Evolutionary conservation across 2,888 invertebrate species (phyloP).

Genomic region (Sarcophaga carnaria): DNA sequence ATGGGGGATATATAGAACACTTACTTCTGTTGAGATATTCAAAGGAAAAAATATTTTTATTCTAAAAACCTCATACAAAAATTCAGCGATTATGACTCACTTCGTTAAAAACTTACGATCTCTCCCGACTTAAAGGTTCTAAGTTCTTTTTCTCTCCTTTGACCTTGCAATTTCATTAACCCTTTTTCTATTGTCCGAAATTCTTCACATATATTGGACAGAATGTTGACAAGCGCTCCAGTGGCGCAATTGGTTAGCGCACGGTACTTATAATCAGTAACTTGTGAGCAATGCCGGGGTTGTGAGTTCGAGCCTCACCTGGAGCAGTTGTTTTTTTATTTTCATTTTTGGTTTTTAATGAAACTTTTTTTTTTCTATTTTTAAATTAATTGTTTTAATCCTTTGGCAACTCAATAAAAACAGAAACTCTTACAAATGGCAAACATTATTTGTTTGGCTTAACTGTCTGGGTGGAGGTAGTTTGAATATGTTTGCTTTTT

Average conservation of each 20-base stretch:
- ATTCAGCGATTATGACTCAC: too few species aligned
- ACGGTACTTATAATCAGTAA: constrained; percentile 99
- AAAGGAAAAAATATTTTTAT: too few species aligned
- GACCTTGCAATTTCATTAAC: background rate
- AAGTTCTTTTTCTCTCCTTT: background rate
- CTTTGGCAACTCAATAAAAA: too few species aligned
- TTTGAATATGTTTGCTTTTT: too few species aligned
- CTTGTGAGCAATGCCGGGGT: constrained; percentile 98
- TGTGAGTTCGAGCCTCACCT: constrained; percentile 99
- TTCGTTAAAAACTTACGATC: too few species aligned
- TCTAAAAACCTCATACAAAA: too few species aligned
- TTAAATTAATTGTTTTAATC: too few species aligned
- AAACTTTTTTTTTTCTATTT: background rate
- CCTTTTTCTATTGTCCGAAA: background rate
- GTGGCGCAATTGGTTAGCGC: constrained; percentile 99
- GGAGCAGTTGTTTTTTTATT: constrained; percentile 85
- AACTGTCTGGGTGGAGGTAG: too few species aligned
- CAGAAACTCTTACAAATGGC: accelerated
- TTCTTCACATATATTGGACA: background rate
- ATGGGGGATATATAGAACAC: too few species aligned
- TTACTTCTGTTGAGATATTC: too few species aligned
- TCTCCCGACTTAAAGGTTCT: too few species aligned
- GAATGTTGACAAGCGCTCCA: constrained; percentile 86
- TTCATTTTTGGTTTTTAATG: background rate
- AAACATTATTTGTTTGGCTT: too few species aligned